Base-by-base conservation (phyloP, 2,797 vertebrate species). In the Miichthys miiuy region DNA sequence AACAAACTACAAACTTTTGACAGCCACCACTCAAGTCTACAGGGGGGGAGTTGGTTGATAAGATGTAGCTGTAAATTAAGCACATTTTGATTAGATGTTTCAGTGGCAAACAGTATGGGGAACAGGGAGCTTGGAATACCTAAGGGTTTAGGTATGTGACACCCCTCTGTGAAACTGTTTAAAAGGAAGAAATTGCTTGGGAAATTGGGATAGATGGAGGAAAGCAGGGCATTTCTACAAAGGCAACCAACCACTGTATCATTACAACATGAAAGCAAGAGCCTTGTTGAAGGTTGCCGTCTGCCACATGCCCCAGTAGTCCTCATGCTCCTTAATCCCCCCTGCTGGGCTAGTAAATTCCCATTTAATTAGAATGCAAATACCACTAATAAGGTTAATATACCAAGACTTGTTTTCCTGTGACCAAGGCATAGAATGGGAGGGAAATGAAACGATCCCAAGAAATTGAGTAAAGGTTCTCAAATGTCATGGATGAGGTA, bases 341-440 rank as follows among this genome's bases (percentile, higher is more conserved):
- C 86, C 92, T 87, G 81, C 90, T 89, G 87, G 75, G 90, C 68
- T 75, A 81, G 86, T 93, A 88, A 90, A 93, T 93, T 93, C 88
- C 85, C 75, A 86, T 89, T 90, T 94, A 94, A 93, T 93, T 92
- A 89, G 81, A 92, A 92, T 90, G 87, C 87, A 93, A 92, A 94
- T 90, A 91, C 69, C 74, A 85, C 87, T 92, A 94, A 95, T 92
- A 88, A 91, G 92, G 88, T 92, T 93, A 92, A 94, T 91, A 92
- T 85, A 85, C 65, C 79, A 77, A 77, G 77, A 87, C 88, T 75
- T 91, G 87, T 90, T 90, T 90, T 87, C 55, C 71, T 81, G 68
- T 88, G 83, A 85, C 76, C 82, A 79, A 71, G 61, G n/a, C 72
- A 46, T 6, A 72, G 54, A 85, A 81, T 54, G 50, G 66, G 44